These are phyloP conservation scores for Xenus cinereus DNA, from an alignment of 2,113 vertebrate genomes.

Conservation along the genomic window DNA sequence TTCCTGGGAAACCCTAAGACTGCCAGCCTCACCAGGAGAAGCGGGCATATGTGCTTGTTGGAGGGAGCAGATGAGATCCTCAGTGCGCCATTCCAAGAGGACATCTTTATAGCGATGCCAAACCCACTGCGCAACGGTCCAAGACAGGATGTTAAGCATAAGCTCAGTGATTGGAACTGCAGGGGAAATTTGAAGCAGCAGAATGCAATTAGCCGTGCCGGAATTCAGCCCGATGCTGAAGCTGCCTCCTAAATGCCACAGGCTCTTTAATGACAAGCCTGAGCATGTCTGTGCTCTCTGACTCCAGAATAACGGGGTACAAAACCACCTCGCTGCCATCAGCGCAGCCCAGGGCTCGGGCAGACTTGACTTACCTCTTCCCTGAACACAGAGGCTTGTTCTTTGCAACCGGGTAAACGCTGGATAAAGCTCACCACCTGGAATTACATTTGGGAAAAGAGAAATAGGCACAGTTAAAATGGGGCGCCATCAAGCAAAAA, in stretches of 20 bases:
- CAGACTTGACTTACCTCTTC: constrained; percentile 79
- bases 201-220: constrained; percentile 7
- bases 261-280: background rate
- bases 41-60: background rate
- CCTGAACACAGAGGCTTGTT: constrained; percentile 85
- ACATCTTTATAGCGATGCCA: constrained; percentile 4
- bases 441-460: background rate
- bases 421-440: constrained; percentile 87
- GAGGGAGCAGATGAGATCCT: constrained; percentile 7
- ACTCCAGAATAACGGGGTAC: background rate
- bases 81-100: background rate
- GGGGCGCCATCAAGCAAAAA: background rate
- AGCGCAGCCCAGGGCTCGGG: background rate
- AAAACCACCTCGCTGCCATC: background rate
- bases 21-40: background rate
- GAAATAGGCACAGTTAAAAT: background rate
- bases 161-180: background rate
- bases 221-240: background rate
- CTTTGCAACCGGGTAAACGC: constrained; percentile 87
- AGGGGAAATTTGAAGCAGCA: constrained; percentile 10
- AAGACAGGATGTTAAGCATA: constrained; percentile 39
- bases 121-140: background rate
- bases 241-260: constrained; percentile 17
- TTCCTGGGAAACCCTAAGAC: background rate
- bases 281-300: background rate